Evolutionary conservation across 1,140 invertebrate species (phyloP), one percentile per base, ranked within the genome.

Genomic region (Cotesia vestalis): DNA sequence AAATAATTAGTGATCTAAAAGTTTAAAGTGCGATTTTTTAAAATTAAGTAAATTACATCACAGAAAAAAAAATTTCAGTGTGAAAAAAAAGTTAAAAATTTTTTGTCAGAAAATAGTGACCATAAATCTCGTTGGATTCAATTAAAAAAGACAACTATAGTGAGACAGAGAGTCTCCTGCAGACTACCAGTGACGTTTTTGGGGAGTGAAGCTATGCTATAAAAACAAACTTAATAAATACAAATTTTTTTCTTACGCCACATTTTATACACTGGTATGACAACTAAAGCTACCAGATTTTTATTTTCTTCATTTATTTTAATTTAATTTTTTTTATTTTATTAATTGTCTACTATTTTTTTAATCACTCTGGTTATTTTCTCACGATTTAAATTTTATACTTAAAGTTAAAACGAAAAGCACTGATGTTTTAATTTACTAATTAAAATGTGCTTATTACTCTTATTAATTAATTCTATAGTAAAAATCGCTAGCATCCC

Each of bases 101-200:
- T 77, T 73, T 75, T 76, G 61, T 71, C 12, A n/a, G n/a, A 59
- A 75, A 72, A 52, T 66, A 60, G 53, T 61, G 69, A 66, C 66
- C 73, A 75, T 80, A 80, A 78, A 80, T 80, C 77, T 78, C 75
- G 76, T 78, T 76, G 72, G 73, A 78, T 80, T 80, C 78, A 80
- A 80, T 80, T 80, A 80, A 76, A 75, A 71, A 73, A 76, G 73
- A 78, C 73, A 64, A 64, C 62, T 64, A 9, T 46, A 38, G 34
- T 46, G 34, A n/a, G 62, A 64, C 34, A 38, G 34, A n/a, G 40
- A 36, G n/a, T 12, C 60, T 61, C 53, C 53, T 61, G 60, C 60
- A n/a, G 62, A 64, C 38, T 12, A 61, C 59, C 59, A 34, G 27
- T 61, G 59, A 27, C 62, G 9, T 36, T 46, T 12, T 40, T 35